These are phyloP conservation scores for Campoletis sonorensis DNA, from an alignment of 1,140 invertebrate genomes.

Conservation along the genomic window DNA sequence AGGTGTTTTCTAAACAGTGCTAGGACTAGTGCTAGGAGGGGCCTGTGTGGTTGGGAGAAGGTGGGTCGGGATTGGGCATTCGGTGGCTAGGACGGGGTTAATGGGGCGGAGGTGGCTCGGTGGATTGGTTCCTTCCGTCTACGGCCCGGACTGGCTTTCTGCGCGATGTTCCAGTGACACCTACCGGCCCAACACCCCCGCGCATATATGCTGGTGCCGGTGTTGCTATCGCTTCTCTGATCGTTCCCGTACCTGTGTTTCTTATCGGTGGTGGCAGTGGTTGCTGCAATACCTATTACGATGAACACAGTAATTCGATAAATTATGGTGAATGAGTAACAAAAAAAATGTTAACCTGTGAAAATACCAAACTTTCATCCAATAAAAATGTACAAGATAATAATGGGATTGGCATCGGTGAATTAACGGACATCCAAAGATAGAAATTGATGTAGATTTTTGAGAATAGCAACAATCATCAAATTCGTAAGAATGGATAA, in stretches of 20 bases:
- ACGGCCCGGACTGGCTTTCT: slow-evolving; percentile 77
- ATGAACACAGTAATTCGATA: slow-evolving; percentile 13
- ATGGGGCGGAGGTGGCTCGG: slow-evolving; percentile 77
- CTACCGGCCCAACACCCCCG: slow-evolving; percentile 69
- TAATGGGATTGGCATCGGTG: too few species aligned
- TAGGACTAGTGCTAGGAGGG: slow-evolving; percentile 75
- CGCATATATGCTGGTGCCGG: slow-evolving; percentile 67
- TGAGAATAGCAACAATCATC: too few species aligned
- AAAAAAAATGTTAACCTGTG: too few species aligned
- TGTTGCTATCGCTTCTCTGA: slow-evolving; percentile 71
- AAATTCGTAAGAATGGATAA: too few species aligned
- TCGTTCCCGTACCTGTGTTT: slow-evolving; percentile 73
- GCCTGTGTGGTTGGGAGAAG: slow-evolving; percentile 62
- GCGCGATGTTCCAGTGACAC: slow-evolving; percentile 72
- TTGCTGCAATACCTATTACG: slow-evolving; percentile 71
- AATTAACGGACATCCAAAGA: too few species aligned
- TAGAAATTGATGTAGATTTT: too few species aligned
- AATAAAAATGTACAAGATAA: too few species aligned
- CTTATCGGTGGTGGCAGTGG: slow-evolving; percentile 71
- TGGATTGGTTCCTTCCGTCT: slow-evolving; percentile 76
- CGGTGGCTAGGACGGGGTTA: slow-evolving; percentile 64
- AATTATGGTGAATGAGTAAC: slow-evolving; percentile 10
- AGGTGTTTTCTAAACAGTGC: slow-evolving; percentile 76
- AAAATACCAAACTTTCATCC: not conserved
- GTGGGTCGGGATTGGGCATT: slow-evolving; percentile 58